Evolutionary conservation across 2,888 invertebrate genomes (phyloP), one percentile per base, ranked within the genome.

Genomic region (Dynastes tityus): DNA sequence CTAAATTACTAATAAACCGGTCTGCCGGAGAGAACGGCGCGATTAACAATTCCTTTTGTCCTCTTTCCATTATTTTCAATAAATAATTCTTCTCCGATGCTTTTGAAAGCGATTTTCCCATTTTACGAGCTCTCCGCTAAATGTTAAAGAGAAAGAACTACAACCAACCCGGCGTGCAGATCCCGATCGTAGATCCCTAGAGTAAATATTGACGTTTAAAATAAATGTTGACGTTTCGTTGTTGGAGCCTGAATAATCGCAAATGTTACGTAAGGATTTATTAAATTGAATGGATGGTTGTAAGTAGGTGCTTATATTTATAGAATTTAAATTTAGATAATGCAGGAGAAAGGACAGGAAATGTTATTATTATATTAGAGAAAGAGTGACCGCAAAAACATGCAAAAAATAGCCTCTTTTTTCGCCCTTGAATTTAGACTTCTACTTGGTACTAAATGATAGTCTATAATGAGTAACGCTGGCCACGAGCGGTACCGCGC

Each of bases 31-130:
- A 45, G 45, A 22, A 45, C 22, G 73, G 49, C 13, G 22, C 40
- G 22, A 74, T 74, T 74, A 61, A 61, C 49, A 74, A 74, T 74
- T 74, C 73, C 61, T 61, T 74, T 74, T 74, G 63, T 73, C 58
- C 27, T 49, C 40, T 73, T 74, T 61, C 73, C 45, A 27, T 61
- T 74, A 27, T 61, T 74, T 45, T 16, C 45, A 58, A 74, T 61
- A 74, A 74, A 74, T 61, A 74, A 74, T 74, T 74, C 73, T 61
- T 61, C 27, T 63, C 45, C 9, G 40, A 29, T 22, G 13, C 61
- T 74, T 45, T 61, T 61, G 27, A 40, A 61, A 68, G 27, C 49
- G 32, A 63, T 63, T 63, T 29, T 32, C 32, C 11, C 45, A 11
- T 45, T 45, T 45, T 45, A 45, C 45, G 45, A 45, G 45, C 45